A percentile compares a stretch with the other conserved stretches of the same genome.
These are phyloP conservation scores for Cinclus cinclus DNA, from an alignment of 2,113 vertebrate species.

Conservation along the genomic window DNA sequence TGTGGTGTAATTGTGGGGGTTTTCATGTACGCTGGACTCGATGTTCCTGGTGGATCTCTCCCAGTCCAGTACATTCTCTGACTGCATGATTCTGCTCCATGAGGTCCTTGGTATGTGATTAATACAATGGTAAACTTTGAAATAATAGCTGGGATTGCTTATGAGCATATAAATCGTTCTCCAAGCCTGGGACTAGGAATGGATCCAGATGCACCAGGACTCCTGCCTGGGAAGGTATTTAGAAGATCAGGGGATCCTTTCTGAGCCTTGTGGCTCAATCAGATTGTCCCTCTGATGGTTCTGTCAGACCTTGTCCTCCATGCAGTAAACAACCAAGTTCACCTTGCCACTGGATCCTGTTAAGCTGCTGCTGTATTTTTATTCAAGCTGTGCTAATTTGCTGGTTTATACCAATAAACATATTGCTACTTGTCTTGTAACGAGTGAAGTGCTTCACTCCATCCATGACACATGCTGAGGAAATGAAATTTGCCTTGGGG, in stretches of 20 bases:
- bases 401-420: background rate
- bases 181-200: background rate
- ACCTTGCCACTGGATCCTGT: background rate
- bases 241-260: background rate
- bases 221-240: background rate
- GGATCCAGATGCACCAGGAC: background rate
- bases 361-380: background rate
- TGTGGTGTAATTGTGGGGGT: accelerated
- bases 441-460: background rate
- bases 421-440: background rate
- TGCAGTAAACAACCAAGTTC: background rate
- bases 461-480: background rate
- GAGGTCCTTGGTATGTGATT: background rate
- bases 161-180: no score
- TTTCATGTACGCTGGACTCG: accelerated
- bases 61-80: background rate
- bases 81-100: no score
- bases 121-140: background rate
- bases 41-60: background rate
- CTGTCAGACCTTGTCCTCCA: background rate
- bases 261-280: background rate
- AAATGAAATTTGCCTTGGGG: background rate
- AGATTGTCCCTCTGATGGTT: background rate
- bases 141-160: background rate
- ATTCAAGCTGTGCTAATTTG: background rate